Conservation (phyloP, 2,113 vertebrate species). For the Turdus rufiventris region DNA sequence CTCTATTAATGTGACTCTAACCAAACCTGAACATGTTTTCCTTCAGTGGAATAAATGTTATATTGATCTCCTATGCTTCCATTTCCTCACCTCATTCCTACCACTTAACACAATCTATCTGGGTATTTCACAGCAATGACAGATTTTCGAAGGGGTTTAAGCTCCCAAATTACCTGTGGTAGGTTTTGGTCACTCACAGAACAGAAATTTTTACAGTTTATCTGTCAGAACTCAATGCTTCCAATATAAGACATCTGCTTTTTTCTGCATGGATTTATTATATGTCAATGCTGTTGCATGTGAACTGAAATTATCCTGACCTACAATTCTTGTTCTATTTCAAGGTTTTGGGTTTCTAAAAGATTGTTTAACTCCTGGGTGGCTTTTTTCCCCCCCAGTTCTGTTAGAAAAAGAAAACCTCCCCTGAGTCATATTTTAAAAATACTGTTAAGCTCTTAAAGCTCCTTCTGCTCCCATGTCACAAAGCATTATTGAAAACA, state of each 20-base stretch:
- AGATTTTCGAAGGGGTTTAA: neutral
- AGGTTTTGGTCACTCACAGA: neutral
- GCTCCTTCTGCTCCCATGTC: slow-evolving; percentile 22
- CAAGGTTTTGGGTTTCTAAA: slow-evolving; percentile 18
- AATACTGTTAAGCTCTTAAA: slow-evolving; percentile 20
- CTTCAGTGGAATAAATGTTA: neutral
- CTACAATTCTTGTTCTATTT: slow-evolving; percentile 53
- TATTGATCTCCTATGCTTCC: neutral
- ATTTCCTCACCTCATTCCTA: slow-evolving; percentile 2
- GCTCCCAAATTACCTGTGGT: neutral
- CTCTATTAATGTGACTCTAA: neutral
- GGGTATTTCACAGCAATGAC: neutral
- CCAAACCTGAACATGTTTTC: neutral
- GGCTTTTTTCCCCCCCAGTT: neutral
- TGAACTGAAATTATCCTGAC: slow-evolving; percentile 51
- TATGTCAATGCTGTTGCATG: neutral
- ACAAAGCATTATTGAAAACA: slow-evolving; percentile 48
- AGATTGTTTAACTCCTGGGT: neutral
- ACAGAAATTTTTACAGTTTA: neutral
- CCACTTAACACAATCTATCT: neutral
- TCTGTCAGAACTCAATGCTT: neutral
- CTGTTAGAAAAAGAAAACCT: slow-evolving; percentile 38
- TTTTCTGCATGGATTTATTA: neutral
- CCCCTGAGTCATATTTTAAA: slow-evolving; percentile 39
- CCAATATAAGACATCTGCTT: neutral